phyloP scores from a whole-genome alignment of 2,113 vertebrate genomes.

The Rallus limicola region DNA sequence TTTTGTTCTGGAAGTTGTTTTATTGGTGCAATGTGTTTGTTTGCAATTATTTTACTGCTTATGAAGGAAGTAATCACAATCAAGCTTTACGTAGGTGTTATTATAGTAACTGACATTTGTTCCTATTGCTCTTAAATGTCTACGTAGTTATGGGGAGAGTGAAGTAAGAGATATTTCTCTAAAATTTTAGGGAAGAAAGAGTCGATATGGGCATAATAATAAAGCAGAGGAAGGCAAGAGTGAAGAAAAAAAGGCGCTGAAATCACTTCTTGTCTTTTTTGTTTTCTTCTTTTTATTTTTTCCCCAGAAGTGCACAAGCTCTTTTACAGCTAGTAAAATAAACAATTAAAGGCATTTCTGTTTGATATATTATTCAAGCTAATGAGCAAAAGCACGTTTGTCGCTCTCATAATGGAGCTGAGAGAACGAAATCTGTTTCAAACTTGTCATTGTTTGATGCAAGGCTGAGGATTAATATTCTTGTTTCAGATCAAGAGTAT shows the following conservation, averaged over 20 bases:
- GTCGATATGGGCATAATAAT: background rate
- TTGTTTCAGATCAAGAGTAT: slow-evolving; percentile 58
- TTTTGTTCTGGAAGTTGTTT: background rate
- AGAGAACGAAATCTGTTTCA: slow-evolving; percentile 42
- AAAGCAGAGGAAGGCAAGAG: background rate
- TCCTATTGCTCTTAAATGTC: background rate
- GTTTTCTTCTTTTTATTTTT: no score
- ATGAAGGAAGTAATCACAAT: background rate
- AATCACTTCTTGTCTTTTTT: background rate
- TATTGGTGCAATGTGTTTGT: background rate
- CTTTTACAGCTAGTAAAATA: slow-evolving; percentile 30
- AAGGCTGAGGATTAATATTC: slow-evolving; percentile 36
- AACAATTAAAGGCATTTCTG: slow-evolving; percentile 52
- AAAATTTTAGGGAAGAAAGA: background rate
- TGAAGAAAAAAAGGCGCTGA: background rate
- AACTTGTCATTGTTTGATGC: slow-evolving; percentile 55
- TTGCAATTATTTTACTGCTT: background rate
- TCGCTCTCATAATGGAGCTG: slow-evolving; percentile 13
- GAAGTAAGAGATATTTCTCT: background rate
- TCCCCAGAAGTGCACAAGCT: background rate
- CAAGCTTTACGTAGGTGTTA: background rate
- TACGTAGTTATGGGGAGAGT: background rate
- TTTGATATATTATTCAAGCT: slow-evolving; percentile 60
- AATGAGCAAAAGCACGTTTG: slow-evolving; percentile 41
- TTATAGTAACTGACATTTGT: background rate